A percentile compares a stretch with the other conserved stretches of the same genome.
Conservation (phyloP, 2,113 vertebrate species). For the Megaceryle torquata region DNA sequence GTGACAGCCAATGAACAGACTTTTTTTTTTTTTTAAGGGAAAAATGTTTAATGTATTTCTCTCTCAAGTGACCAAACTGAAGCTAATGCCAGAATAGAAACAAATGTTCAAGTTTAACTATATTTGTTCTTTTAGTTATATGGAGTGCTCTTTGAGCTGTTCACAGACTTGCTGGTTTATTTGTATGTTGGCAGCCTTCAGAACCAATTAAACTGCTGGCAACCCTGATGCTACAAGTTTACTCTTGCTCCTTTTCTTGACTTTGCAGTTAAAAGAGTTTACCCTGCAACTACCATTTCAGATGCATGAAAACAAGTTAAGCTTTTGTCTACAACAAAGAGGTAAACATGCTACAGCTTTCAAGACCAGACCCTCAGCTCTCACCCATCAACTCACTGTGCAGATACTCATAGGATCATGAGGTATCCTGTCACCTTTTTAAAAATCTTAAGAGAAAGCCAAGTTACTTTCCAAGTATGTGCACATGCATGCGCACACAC, state of each 20-base stretch:
- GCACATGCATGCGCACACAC: neutral
- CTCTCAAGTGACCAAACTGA: neutral
- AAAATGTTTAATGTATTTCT: neutral
- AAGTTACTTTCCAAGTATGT: neutral
- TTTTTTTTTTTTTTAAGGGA: neutral
- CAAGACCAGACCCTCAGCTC: neutral
- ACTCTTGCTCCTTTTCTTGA: neutral
- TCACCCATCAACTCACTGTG: neutral
- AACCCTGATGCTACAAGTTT: neutral
- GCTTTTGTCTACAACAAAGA: neutral
- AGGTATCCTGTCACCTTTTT: neutral
- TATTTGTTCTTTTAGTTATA: neutral
- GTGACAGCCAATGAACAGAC: neutral
- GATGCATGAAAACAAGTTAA: neutral
- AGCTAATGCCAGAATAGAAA: neutral
- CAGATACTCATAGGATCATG: neutral
- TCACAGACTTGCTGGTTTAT: neutral
- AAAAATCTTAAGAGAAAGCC: neutral
- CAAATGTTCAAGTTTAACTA: neutral
- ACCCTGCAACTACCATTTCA: neutral
- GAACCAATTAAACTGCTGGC: neutral
- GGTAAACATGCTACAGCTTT: neutral
- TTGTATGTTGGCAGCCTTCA: neutral
- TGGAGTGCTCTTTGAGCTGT: neutral
- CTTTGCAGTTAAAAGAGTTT: neutral